A percentile compares a stretch with the other conserved stretches of the same genome.
These are phyloP conservation scores for Psittacus erithacus DNA, from an alignment of 2,113 vertebrate species.

Conservation along the genomic window DNA sequence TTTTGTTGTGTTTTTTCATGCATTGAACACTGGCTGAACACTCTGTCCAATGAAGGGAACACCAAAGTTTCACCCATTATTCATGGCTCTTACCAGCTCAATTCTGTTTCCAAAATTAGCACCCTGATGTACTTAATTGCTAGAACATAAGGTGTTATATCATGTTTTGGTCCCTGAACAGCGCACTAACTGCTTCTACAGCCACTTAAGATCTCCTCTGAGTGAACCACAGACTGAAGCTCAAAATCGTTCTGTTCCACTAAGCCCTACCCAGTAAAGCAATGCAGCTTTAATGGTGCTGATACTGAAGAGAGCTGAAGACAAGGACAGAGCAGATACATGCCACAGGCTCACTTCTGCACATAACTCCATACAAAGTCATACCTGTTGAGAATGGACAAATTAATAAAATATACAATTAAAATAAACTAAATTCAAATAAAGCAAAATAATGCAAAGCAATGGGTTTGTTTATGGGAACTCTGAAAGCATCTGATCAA, in stretches of 20 bases:
- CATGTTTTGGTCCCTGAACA: not conserved
- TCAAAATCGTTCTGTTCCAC: fast-evolving
- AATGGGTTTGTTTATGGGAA: not conserved
- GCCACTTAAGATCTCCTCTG: not conserved
- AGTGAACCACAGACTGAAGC: not conserved
- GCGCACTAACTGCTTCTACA: not conserved
- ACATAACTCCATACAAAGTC: not conserved
- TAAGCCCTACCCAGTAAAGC: not conserved
- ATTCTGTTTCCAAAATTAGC: conserved; percentile 9
- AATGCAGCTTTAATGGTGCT: not conserved
- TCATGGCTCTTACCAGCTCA: not conserved
- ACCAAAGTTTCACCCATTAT: not conserved
- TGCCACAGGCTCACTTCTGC: not conserved
- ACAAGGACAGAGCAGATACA: not conserved
- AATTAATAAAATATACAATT: not conserved
- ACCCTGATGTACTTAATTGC: not conserved
- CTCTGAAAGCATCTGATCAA: not conserved
- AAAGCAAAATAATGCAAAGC: not conserved
- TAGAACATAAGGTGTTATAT: not conserved
- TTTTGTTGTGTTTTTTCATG: not conserved
- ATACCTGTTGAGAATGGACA: not conserved
- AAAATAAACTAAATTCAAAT: not conserved
- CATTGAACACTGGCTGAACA: not conserved
- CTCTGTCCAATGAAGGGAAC: fast-evolving
- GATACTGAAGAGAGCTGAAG: not conserved